phyloP scores from a whole-genome alignment of 2,113 vertebrate genomes.

The Rhizomys pruinosus region DNA sequence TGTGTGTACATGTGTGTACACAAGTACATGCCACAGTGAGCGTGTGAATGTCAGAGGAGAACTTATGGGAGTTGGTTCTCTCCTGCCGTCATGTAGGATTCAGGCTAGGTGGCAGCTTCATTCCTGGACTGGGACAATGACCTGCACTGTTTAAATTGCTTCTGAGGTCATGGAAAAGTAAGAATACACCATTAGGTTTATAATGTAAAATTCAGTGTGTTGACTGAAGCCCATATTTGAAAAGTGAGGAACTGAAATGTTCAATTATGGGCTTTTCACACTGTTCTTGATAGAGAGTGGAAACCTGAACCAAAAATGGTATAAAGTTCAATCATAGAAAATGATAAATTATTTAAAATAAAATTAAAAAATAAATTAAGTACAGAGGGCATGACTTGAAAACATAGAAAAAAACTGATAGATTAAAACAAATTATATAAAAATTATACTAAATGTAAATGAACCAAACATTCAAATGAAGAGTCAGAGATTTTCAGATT shows the following conservation, averaged over 20 bases:
- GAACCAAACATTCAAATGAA: neutral
- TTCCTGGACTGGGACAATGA: too few relatives aligned
- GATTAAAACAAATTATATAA: neutral
- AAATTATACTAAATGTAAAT: neutral
- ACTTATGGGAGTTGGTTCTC: too few relatives aligned
- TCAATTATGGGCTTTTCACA: neutral
- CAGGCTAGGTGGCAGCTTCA: too few relatives aligned
- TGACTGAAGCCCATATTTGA: accelerated
- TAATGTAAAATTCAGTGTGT: neutral
- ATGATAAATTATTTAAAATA: neutral
- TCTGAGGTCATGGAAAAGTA: neutral
- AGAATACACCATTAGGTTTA: neutral
- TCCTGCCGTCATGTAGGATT: too few relatives aligned
- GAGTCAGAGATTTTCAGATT: neutral
- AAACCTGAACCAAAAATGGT: neutral
- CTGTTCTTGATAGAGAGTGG: neutral
- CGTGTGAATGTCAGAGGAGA: neutral
- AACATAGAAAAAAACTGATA: neutral
- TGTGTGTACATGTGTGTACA: neutral
- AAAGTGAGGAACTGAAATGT: neutral
- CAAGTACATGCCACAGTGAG: too few relatives aligned
- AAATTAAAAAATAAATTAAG: neutral
- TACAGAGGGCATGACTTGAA: neutral
- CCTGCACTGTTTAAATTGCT: too few relatives aligned
- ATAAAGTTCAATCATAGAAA: neutral